A percentile compares a stretch with the other conserved stretches of the same genome.
These are phyloP conservation scores for Sternarchorhynchus goeldii DNA, from an alignment of 2,797 vertebrate species.

Conservation along the genomic window DNA sequence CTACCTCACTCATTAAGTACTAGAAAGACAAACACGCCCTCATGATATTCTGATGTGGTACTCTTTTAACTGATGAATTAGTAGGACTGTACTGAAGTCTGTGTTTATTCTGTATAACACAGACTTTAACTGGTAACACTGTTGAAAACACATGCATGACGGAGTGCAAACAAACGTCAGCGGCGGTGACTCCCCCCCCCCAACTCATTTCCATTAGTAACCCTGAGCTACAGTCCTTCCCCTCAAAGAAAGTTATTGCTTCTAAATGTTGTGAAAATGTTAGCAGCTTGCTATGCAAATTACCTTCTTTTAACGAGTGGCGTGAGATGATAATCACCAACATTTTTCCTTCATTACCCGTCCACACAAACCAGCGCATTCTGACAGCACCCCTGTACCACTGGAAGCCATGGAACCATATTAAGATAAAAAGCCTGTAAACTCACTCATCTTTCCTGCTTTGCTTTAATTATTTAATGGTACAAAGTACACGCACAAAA, in stretches of 20 bases:
- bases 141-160: too few relatives aligned
- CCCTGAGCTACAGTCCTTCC: neutral
- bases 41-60: too few relatives aligned
- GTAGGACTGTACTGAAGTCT: too few relatives aligned
- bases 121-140: too few relatives aligned
- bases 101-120: too few relatives aligned
- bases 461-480: conserved; percentile 26
- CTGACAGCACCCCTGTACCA: conserved; percentile 67
- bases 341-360: conserved; percentile 75
- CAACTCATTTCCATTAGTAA: neutral
- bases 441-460: conserved; percentile 59
- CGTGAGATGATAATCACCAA: conserved; percentile 70
- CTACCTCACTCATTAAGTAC: too few relatives aligned
- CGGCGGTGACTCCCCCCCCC: too few relatives aligned
- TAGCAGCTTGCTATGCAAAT: conserved; percentile 46
- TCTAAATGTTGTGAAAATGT: conserved; percentile 67
- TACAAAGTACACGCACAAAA: conserved; percentile 32
- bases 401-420: conserved; percentile 66
- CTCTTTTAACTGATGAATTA: too few relatives aligned
- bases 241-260: neutral
- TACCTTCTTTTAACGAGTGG: conserved; percentile 63
- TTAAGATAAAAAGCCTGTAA: too few relatives aligned
- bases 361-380: conserved; percentile 75
- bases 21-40: too few relatives aligned
- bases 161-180: too few relatives aligned